Evolutionary conservation across 2,113 vertebrate genomes (phyloP), one percentile per base, ranked within the genome.

Genomic region (Pomatorhinus ruficollis): DNA sequence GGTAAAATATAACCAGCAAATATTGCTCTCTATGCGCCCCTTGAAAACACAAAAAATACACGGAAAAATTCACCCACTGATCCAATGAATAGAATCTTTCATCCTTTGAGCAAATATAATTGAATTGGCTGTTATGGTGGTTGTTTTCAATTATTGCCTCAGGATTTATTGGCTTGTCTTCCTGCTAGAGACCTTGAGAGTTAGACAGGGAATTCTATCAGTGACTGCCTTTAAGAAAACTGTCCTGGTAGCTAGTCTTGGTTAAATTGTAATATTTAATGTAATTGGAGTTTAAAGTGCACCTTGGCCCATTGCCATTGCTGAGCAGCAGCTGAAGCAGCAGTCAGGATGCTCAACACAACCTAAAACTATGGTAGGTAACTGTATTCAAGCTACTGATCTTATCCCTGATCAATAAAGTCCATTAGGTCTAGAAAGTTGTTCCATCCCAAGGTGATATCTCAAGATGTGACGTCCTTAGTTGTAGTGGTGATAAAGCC

Each of bases 81-180:
- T 86, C 64, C 95, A 93, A 21, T 45, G 60, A 93, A 83, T 76
- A 2, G 10, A 66, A 74, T 63, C 68, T 86, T 78, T 90, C 79
- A 78, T 65, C 37, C 87, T 80, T 33, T 86, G 61, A 94, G 68
- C 31, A 68, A 57, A 57, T 66, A 56, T 93, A 95, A 94, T 86
- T 91, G 72, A 94, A 88, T 87, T 88, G 84, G 87, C 76, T 92
- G 90, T 71, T 90, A 83, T 85, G 71, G 71, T 94, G 69, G 47
- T 42, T 80, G 64, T 88, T 96, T 93, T 83, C 93, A 95, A 69
- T 94, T 87, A 96, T 72, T 87, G 11, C 50, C n/a, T 93, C 40
- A 45, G 75, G 83, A 88, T 95, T 92, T 94, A 94, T 88, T 88
- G 88, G 47, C 76, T 90, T 66, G 10, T 74, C 87, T 75, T 60